phyloP scores from a whole-genome alignment of 2,113 vertebrate species.

The Campylomormyrus tamandua region DNA sequence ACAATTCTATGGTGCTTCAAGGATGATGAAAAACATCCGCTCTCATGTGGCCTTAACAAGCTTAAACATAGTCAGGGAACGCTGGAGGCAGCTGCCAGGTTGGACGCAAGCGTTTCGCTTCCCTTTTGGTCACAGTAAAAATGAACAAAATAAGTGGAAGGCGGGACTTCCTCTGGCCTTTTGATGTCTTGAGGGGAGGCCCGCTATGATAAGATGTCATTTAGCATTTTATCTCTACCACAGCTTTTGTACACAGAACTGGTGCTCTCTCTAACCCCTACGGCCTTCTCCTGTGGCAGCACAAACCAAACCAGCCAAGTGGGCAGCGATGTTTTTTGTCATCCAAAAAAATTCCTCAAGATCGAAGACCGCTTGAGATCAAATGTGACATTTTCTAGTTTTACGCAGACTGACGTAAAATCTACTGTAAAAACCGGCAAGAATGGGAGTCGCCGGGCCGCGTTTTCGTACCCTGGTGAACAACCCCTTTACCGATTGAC shows the following conservation, averaged over 20 bases:
- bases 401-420: conserved; percentile 64
- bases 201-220: conserved; percentile 24
- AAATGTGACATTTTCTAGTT: conserved; percentile 58
- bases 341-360: conserved; percentile 51
- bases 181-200: not conserved
- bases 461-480: conserved; percentile 34
- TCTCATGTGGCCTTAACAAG: conserved; percentile 72
- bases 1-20: conserved; percentile 94
- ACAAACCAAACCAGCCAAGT: conserved; percentile 64
- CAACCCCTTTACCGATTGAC: conserved; percentile 38
- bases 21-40: conserved; percentile 79
- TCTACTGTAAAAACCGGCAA: conserved; percentile 65
- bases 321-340: conserved; percentile 67
- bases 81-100: conserved; percentile 9
- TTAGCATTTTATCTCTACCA: conserved; percentile 51
- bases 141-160: not conserved
- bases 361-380: conserved; percentile 56
- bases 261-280: conserved; percentile 70
- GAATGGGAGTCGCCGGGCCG: conserved; percentile 35
- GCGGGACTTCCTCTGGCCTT: not conserved
- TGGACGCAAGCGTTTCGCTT: not conserved
- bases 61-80: conserved; percentile 42
- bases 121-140: not conserved
- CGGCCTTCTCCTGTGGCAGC: conserved; percentile 60
- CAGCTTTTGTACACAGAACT: conserved; percentile 63